Evolutionary conservation across 2,797 vertebrate species (phyloP).

Genomic region (Craterocephalus amniculus): DNA sequence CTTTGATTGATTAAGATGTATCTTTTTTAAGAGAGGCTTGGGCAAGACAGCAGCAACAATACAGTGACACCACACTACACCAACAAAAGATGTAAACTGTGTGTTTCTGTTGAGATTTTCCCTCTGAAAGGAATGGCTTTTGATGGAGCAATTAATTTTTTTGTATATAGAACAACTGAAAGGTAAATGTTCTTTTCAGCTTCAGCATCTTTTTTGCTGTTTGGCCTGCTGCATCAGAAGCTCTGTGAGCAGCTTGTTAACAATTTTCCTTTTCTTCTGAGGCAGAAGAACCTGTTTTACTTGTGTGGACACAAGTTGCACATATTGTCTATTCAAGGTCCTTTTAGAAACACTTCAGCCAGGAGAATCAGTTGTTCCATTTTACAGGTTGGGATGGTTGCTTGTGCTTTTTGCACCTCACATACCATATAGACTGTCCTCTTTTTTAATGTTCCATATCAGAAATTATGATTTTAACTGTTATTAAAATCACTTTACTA

Average conservation of each 20-base stretch:
- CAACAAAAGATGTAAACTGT: background rate
- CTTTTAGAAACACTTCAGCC: background rate
- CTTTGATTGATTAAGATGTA: too few relatives aligned
- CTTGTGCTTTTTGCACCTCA: background rate
- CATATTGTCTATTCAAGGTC: background rate
- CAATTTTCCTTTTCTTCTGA: conserved; percentile 29
- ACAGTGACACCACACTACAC: too few relatives aligned
- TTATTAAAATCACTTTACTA: too few relatives aligned
- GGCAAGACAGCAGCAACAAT: too few relatives aligned
- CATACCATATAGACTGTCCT: too few relatives aligned
- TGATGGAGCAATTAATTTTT: background rate
- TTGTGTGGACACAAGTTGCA: background rate
- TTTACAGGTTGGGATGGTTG: conserved; percentile 9
- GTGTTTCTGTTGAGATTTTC: conserved; percentile 21
- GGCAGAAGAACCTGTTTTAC: conserved; percentile 2
- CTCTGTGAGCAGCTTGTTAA: conserved; percentile 23
- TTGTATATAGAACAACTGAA: conserved; percentile 12
- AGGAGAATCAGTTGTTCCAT: background rate
- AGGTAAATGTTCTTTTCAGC: conserved; percentile 18
- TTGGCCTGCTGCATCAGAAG: conserved; percentile 13
- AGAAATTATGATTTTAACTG: too few relatives aligned
- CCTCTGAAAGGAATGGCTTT: conserved; percentile 6
- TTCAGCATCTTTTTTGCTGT: conserved; percentile 8
- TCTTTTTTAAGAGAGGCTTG: too few relatives aligned
- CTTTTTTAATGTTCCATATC: background rate